Evolutionary conservation across 2,888 invertebrate genomes (phyloP), one percentile per base, ranked within the genome.

Genomic region (Meiosimyza decipiens): DNA sequence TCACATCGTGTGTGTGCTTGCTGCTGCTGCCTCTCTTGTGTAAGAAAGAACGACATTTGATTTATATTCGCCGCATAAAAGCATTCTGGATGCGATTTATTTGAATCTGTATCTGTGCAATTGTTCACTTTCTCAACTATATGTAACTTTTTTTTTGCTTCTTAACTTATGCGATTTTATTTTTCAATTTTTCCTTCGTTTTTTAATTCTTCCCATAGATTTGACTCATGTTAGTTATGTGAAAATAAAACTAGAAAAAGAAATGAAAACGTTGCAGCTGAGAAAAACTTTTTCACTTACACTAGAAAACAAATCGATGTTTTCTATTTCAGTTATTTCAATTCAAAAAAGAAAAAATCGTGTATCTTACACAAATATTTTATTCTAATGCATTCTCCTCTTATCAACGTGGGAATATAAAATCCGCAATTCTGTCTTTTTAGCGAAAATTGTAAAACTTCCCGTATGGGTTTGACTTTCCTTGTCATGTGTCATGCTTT

Each of bases 51-150:
- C 18, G 40, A 50, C 60, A 52, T 72, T 72, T 72, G 72, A 72
- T 72, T 72, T 72, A 72, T 72, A 59, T 67, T n/a, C 67, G 55
- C 72, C 62, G 67, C 72, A 72, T 67, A 59, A 62, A 72, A 59
- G 60, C 65, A 71, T 71, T 59, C 40, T 40, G 65, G 16, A 59
- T 65, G 65, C 57, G 65, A 71, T 65, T 71, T 72, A 67, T 67
- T 66, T 60, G 72, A 47, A 72, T 72, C 51, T 67, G 66, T 60
- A 60, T 60, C 72, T 72, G 18, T 66, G 67, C 66, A 54, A 67
- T 62, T 66, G 65, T 72, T 72, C 67, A 62, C 65, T 52, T 52
- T 66, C 67, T 67, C 62, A 33, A 28, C 47, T 55, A 59, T 22
- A 47, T 15, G 13, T 18, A 33, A 18, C 18, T 66, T 16, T 60